Evolutionary conservation across 2,113 vertebrate genomes (phyloP).

Genomic region (Saccopteryx bilineata): DNA sequence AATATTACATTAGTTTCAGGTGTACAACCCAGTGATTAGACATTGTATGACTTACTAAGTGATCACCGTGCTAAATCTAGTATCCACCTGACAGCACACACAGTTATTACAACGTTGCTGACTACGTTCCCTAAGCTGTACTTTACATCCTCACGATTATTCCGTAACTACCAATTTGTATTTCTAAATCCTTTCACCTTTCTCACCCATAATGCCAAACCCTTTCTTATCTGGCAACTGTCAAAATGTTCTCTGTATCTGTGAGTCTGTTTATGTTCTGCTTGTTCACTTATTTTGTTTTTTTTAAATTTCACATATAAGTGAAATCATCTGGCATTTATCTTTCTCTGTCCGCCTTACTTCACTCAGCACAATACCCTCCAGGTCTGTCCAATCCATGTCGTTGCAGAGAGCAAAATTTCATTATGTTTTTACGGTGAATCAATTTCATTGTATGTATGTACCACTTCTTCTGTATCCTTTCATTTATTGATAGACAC

Average conservation of each 20-base stretch:
- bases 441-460: background rate
- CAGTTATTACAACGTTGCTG: background rate
- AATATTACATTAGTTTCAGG: background rate
- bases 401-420: background rate
- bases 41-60: background rate
- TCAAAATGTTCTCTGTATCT: background rate
- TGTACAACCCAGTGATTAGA: background rate
- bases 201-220: background rate
- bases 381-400: background rate
- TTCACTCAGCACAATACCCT: background rate
- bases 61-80: background rate
- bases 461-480: too few relatives aligned
- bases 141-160: background rate
- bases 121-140: background rate
- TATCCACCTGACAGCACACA: background rate
- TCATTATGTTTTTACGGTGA: too few relatives aligned
- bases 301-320: background rate
- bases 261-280: background rate
- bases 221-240: background rate
- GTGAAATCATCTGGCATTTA: background rate
- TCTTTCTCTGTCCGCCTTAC: background rate
- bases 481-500: background rate
- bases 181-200: background rate
- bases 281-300: background rate
- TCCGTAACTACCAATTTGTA: background rate